phyloP scores from a whole-genome alignment of 37 sponge, comb jelly and placozoan genomes.

The Beroe ovata region DNA sequence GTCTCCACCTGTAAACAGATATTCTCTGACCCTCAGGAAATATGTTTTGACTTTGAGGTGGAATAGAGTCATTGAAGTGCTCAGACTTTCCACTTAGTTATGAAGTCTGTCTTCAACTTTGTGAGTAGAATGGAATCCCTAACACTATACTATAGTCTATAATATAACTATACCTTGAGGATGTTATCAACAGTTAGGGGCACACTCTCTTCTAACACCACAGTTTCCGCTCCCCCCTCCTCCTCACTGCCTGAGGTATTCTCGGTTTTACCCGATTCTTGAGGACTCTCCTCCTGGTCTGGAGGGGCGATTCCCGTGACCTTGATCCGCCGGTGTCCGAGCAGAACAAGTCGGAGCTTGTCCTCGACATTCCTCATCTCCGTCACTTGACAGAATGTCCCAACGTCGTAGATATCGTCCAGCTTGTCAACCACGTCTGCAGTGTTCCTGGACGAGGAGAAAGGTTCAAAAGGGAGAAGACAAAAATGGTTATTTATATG shows the following conservation, averaged over 20 bases:
- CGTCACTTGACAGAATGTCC: constrained; percentile 87
- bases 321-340: constrained; percentile 75
- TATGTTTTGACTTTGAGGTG: too few species aligned
- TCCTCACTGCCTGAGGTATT: neutral
- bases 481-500: too few species aligned
- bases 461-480: too few species aligned
- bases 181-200: neutral
- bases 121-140: too few species aligned
- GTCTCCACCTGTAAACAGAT: constrained; percentile 71
- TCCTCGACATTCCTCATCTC: constrained; percentile 82
- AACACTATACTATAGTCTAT: too few species aligned
- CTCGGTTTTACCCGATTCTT: constrained; percentile 37
- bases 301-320: constrained; percentile 67
- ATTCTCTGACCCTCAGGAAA: too few species aligned
- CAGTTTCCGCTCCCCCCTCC: neutral
- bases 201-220: neutral
- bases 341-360: constrained; percentile 80
- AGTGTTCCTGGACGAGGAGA: constrained; percentile 68
- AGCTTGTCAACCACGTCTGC: constrained; percentile 68
- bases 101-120: too few species aligned
- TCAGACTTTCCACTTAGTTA: too few species aligned
- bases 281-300: constrained; percentile 32
- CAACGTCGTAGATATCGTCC: constrained; percentile 83
- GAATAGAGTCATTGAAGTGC: too few species aligned
- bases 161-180: neutral